phyloP scores from a whole-genome alignment of 2,797 vertebrate species.

The Knipowitschia caucasica region DNA sequence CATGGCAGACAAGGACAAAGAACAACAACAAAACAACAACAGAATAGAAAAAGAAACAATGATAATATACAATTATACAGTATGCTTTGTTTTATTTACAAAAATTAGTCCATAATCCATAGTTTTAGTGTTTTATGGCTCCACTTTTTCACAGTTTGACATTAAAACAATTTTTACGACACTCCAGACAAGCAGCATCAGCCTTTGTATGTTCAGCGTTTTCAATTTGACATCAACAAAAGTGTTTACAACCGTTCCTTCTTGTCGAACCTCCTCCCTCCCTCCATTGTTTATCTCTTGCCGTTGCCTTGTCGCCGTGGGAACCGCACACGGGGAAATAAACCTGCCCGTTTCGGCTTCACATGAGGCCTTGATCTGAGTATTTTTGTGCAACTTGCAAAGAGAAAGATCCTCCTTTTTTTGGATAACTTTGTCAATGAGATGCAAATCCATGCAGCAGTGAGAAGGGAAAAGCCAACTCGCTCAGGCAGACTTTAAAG shows the following conservation, averaged over 20 bases:
- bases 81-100: too few species aligned
- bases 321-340: slow-evolving; percentile 7
- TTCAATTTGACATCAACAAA: slow-evolving; percentile 16
- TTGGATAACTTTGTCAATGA: slow-evolving; percentile 61
- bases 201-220: too few species aligned
- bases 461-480: slow-evolving; percentile 31
- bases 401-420: slow-evolving; percentile 24
- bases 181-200: too few species aligned
- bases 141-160: too few species aligned
- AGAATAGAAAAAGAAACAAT: too few species aligned
- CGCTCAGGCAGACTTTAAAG: slow-evolving; percentile 27
- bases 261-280: slow-evolving; percentile 10
- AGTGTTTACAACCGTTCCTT: slow-evolving; percentile 14
- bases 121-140: too few species aligned
- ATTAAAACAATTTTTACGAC: too few species aligned
- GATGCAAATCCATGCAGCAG: slow-evolving; percentile 69
- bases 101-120: too few species aligned
- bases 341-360: slow-evolving; percentile 25
- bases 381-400: slow-evolving; percentile 32
- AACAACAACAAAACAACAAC: too few species aligned
- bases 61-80: too few species aligned
- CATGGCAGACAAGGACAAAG: too few species aligned
- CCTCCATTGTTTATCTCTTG: slow-evolving; percentile 18
- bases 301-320: slow-evolving; percentile 17
- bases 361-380: slow-evolving; percentile 9